Conservation (phyloP, 2,113 vertebrate species). For the Trichomycterus rosablanca region DNA sequence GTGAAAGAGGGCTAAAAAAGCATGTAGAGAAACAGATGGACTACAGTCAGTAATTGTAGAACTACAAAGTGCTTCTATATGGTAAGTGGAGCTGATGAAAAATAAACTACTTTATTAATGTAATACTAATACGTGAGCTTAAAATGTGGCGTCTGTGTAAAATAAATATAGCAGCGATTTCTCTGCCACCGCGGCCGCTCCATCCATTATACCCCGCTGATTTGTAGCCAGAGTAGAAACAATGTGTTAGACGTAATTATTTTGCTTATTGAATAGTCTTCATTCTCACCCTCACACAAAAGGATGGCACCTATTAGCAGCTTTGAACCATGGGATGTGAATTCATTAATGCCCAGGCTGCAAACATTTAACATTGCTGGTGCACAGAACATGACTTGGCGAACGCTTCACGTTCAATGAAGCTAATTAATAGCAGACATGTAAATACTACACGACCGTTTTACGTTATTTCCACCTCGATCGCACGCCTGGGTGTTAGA, state of each 20-base stretch:
- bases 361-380: background rate
- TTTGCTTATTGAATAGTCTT: conserved; percentile 2
- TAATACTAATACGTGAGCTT: too few relatives aligned
- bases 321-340: background rate
- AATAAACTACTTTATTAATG: too few relatives aligned
- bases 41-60: too few relatives aligned
- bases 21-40: too few relatives aligned
- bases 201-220: conserved; percentile 5
- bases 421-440: conserved; percentile 14
- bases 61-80: too few relatives aligned
- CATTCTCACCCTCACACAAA: background rate
- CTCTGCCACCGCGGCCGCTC: background rate
- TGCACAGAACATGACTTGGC: background rate
- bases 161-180: too few relatives aligned
- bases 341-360: conserved; percentile 17
- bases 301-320: conserved; percentile 3
- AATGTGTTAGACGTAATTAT: background rate
- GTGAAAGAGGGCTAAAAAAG: too few relatives aligned
- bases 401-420: background rate
- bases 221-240: background rate
- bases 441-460: too few relatives aligned
- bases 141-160: too few relatives aligned
- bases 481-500: background rate
- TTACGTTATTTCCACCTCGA: too few relatives aligned
- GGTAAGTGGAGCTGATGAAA: too few relatives aligned